phyloP scores from a whole-genome alignment of 2,888 invertebrate genomes.

The Acrobasis repandana region DNA sequence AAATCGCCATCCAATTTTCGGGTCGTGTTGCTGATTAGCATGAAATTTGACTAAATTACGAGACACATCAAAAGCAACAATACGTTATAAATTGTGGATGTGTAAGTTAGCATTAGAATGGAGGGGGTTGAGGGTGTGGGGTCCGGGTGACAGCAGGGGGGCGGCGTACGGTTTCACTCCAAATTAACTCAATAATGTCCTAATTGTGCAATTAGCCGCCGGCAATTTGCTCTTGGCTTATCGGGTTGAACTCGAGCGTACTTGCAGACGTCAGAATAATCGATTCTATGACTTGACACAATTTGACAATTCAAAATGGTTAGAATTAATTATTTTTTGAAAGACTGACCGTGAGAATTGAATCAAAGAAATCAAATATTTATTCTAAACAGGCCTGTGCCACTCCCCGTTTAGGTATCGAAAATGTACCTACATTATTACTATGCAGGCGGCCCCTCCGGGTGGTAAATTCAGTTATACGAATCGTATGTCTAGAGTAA shows the following conservation, averaged over 20 bases:
- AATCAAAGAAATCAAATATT: no score
- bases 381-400: no score
- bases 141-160: slow-evolving; percentile 33
- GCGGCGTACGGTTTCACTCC: slow-evolving; percentile 69
- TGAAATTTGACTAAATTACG: slow-evolving; percentile 17
- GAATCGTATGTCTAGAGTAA: no score
- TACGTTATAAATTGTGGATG: slow-evolving; percentile 63
- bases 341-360: no score
- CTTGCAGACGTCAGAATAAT: slow-evolving; percentile 21
- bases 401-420: no score
- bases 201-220: slow-evolving; percentile 77
- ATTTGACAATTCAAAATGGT: neutral
- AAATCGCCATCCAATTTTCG: neutral
- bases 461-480: no score
- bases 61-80: slow-evolving; percentile 53
- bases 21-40: slow-evolving; percentile 4
- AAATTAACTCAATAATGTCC: slow-evolving; percentile 78
- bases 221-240: slow-evolving; percentile 67
- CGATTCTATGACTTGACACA: slow-evolving; percentile 17
- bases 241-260: slow-evolving; percentile 44
- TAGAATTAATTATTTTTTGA: no score
- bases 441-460: no score
- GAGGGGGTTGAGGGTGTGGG: slow-evolving; percentile 42
- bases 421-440: no score
- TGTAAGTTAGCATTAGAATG: slow-evolving; percentile 73